Evolutionary conservation across 2,797 vertebrate species (phyloP).

Genomic region (Threskiornis aethiopicus): DNA sequence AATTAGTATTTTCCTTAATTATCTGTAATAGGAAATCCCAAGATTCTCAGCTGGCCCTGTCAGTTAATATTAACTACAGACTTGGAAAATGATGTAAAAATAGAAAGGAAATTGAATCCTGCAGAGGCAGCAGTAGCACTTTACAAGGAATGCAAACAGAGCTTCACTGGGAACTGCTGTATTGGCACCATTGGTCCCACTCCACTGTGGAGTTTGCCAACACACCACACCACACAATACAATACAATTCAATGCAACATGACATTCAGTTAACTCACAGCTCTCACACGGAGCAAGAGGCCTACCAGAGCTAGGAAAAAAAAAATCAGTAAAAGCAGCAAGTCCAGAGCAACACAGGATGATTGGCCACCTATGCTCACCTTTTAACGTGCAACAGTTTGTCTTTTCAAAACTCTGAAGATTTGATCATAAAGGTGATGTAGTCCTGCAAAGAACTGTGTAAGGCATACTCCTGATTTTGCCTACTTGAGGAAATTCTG

Average conservation of each 20-base stretch:
- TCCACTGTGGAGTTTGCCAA: background rate
- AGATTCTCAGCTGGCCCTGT: constrained; percentile 40
- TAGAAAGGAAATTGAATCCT: constrained; percentile 48
- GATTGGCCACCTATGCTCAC: background rate
- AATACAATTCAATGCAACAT: background rate
- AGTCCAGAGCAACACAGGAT: background rate
- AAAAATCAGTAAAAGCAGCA: background rate
- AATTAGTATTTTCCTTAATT: constrained; percentile 66
- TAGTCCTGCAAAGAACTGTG: background rate
- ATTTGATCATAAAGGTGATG: background rate
- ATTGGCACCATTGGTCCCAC: background rate
- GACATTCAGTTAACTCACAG: background rate
- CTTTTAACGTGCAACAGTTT: background rate
- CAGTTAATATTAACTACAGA: constrained; percentile 56
- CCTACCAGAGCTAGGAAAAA: background rate
- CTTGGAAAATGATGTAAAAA: constrained; percentile 53
- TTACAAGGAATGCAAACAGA: constrained; percentile 18
- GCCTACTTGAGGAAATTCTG: background rate
- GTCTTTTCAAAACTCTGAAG: background rate
- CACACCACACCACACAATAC: background rate
- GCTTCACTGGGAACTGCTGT: background rate
- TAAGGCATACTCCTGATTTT: background rate
- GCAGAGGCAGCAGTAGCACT: background rate
- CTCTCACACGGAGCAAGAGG: background rate
- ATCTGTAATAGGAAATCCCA: constrained; percentile 60